phyloP scores from a whole-genome alignment of 2,888 invertebrate genomes.

The Polydesmus complanatus region DNA sequence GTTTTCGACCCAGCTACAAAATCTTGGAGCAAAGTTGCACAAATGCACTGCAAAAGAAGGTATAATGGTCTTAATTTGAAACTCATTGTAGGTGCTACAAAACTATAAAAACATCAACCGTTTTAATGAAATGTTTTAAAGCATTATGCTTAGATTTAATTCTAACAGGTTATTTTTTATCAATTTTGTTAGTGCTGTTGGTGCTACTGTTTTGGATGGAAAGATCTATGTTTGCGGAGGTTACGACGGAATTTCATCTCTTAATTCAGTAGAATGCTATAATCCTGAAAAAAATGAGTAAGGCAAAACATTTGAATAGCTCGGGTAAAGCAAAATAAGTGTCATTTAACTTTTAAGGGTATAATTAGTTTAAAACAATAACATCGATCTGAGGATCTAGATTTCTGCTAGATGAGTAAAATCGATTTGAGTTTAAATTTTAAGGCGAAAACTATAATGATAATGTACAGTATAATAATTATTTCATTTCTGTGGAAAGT shows the following conservation, averaged over 20 bases:
- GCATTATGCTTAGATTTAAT: neutral
- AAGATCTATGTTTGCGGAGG: conserved; percentile 71
- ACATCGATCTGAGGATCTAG: no score
- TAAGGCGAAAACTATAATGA: no score
- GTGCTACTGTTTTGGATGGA: conserved; percentile 63
- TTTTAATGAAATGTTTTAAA: conserved; percentile 1
- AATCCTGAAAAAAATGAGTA: conserved; percentile 50
- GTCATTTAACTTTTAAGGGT: no score
- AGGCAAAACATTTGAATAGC: no score
- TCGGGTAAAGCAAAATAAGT: no score
- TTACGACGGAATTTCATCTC: conserved; percentile 67
- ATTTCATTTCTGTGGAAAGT: no score
- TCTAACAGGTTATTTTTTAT: conserved; percentile 18
- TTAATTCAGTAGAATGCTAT: conserved; percentile 69
- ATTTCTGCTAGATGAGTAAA: no score
- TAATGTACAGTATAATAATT: no score
- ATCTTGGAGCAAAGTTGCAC: conserved; percentile 59
- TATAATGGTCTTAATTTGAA: no score
- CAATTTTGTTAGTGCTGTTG: conserved; percentile 48
- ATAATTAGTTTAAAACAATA: no score
- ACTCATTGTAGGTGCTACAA: no score
- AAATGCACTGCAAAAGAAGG: conserved; percentile 69
- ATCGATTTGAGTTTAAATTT: no score
- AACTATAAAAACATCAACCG: neutral
- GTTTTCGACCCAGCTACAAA: conserved; percentile 59